phyloP scores from a whole-genome alignment of 2,797 vertebrate genomes.

The Spinibarbus caldwelli region DNA sequence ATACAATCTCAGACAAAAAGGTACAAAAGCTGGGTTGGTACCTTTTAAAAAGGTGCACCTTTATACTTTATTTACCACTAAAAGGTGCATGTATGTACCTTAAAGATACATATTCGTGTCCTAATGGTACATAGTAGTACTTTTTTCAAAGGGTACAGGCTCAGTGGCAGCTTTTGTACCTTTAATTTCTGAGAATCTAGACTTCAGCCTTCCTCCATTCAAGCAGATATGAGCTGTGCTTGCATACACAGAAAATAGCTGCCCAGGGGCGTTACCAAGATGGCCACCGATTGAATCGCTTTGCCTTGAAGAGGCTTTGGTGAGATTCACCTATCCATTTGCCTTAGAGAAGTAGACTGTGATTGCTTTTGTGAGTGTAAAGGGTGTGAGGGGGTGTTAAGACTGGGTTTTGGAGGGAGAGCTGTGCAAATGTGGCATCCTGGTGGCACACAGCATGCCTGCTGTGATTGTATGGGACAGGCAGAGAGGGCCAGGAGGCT shows the following conservation, averaged over 20 bases:
- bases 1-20: too few relatives aligned
- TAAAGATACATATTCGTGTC: neutral
- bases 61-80: neutral
- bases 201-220: neutral
- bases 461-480: slow-evolving; percentile 34
- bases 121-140: neutral
- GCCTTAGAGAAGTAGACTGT: neutral
- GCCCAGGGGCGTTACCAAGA: neutral
- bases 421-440: neutral
- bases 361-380: slow-evolving; percentile 28
- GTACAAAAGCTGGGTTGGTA: too few relatives aligned
- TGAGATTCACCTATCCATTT: neutral
- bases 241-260: neutral
- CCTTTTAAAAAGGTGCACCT: neutral
- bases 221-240: neutral
- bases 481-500: slow-evolving; percentile 25
- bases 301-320: neutral
- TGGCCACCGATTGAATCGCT: neutral
- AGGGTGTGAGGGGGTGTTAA: neutral
- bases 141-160: neutral
- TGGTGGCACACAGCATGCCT: slow-evolving; percentile 25
- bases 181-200: neutral
- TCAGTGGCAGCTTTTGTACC: neutral
- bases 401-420: neutral
- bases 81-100: neutral